These are phyloP conservation scores for Rhogogaster chlorosoma DNA, from an alignment of 2,888 invertebrate species.

Conservation along the genomic window DNA sequence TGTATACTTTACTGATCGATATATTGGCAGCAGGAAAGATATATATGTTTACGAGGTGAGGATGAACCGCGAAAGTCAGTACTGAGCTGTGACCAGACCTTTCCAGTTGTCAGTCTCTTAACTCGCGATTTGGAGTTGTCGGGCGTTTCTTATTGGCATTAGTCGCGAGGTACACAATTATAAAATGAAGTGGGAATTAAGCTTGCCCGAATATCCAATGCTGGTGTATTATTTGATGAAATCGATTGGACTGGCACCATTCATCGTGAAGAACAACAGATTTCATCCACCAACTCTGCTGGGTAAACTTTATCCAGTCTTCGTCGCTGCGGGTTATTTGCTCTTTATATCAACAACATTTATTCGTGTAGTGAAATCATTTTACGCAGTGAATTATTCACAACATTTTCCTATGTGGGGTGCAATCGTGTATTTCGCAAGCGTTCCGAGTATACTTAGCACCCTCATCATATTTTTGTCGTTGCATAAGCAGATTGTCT, in stretches of 20 bases:
- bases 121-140: background rate
- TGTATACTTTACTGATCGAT: background rate
- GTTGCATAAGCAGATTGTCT: background rate
- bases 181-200: background rate
- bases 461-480: background rate
- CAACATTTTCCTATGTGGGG: background rate
- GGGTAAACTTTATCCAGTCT: background rate
- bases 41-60: background rate
- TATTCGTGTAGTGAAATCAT: background rate
- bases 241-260: background rate
- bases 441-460: background rate
- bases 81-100: background rate
- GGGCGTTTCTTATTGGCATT: background rate
- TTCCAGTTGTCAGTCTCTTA: background rate
- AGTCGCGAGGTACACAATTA: background rate
- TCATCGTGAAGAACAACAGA: background rate
- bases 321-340: background rate
- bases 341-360: background rate
- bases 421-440: background rate
- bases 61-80: background rate
- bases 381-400: background rate
- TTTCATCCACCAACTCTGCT: background rate
- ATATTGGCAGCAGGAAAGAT: background rate
- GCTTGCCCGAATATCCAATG: background rate
- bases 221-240: background rate